Evolutionary conservation across 92 coral and sea anemone genomes (phyloP), one percentile per base, ranked within the genome.

Genomic region (Zoanthus sociatus): DNA sequence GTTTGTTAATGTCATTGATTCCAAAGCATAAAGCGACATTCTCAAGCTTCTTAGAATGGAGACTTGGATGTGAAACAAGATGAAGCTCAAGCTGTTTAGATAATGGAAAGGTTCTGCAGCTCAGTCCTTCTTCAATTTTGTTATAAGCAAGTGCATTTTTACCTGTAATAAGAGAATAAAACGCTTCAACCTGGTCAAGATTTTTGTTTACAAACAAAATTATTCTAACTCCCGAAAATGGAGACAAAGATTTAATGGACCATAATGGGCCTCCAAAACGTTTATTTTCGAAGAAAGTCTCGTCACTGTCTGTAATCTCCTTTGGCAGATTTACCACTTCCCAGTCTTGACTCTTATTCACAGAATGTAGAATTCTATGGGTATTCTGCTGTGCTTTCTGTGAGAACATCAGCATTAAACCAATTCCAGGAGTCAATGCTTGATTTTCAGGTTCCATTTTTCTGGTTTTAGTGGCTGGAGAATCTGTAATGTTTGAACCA

Each of bases 41-140:
- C 55, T 76, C 67, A 51, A 84, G 81, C 17, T 92, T 92, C 56
- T 87, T 92, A 6, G 92, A 87, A 64, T 84, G 85, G 18, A 94
- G 86, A 10, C 78, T 72, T 7, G 98, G 96, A 55, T 94, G 94
- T 5, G 86, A 88, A 21, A 94, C 91, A 73, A 94, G 90, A 73
- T 94, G 94, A 7, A 94, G 89, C 82, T 94, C 98, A 33, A 94
- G 89, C 77, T 87, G 94, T 63, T 77, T 90, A 6, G 96, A 94
- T 32, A 94, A 92, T 73, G 98, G 94, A 83, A 91, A 94, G 2
- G 92, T 94, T 75, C 98, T 78, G 78, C 82, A 89, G 81, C 94
- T 89, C 5, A 94, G 90, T 17, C 98, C 98, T 63, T 94, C 98
- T 68, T 93, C 96, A 10, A 91, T 94, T 87, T 93, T 94, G 90